Base-by-base conservation (phyloP, 1,140 invertebrate genomes). In the Trachymyrmex cornetzi region DNA sequence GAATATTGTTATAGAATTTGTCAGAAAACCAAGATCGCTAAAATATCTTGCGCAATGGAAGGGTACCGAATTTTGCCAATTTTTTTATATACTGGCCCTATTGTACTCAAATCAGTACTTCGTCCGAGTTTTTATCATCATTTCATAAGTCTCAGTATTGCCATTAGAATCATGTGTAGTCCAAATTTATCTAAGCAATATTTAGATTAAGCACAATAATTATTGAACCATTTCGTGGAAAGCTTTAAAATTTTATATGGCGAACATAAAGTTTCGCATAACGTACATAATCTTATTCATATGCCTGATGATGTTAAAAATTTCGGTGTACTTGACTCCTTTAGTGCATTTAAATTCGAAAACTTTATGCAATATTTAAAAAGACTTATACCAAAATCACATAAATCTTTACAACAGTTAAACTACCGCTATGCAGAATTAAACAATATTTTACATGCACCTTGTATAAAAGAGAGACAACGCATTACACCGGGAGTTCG, bases 41-140 rank as follows among this genome's bases (percentile, higher is more conserved):
- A 34, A 66, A 16, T 66, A 34, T 66, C 14, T 66, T 16, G 16
- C 3, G 5, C 63, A 30, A 66, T 66, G 63, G 63, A 66, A 66
- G 7, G 30, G 3, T 19, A 66, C 63, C 1, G 14, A 66, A 66
- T 34, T 6, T 66, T 1, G 63, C 11, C 69, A 72, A 72, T 27
- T 72, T 27, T 72, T 72, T 72, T 72, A 55, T 72, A 72, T 11
- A 72, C 69, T 1, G 69, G 69, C 2, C 48, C 69, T 53, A 24
- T 53, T 72, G 24, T 72, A 4, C 53, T 30, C 16, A 2, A 66
- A 66, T 19, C 16, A 30, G 6, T 66, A 34, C 11, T 66, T 30
- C 16, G 2, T 19, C 1, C 3, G 14, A 34, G 16, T 69, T 22
- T 72, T 3, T 72, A 72, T 72, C 2, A 53, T 2, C 69, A 72